Evolutionary conservation across 2,888 invertebrate genomes (phyloP).

Genomic region (Geotrupes spiniger): DNA sequence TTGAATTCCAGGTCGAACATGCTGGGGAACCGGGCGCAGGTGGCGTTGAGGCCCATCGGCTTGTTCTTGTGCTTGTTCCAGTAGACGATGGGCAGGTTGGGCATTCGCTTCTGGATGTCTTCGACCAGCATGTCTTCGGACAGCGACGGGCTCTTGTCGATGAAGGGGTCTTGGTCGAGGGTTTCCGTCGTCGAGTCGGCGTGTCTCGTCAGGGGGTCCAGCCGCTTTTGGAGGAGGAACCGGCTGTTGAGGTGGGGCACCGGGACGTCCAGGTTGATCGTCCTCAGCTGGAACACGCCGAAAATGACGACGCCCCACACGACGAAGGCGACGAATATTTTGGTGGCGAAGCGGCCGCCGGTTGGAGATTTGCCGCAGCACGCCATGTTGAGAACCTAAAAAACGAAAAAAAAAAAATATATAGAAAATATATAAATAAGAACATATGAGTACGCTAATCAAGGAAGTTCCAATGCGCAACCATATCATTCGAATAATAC

Average conservation of each 20-base stretch:
- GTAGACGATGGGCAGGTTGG: conserved; percentile 80
- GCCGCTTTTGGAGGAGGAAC: conserved; percentile 54
- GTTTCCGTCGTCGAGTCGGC: conserved; percentile 48
- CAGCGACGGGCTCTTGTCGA: conserved; percentile 60
- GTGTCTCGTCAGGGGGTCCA: conserved; percentile 46
- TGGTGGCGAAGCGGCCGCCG: conserved; percentile 49
- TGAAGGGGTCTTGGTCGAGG: conserved; percentile 56
- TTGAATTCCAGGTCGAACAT: conserved; percentile 90
- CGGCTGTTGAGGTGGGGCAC: conserved; percentile 51
- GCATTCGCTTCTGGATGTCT: conserved; percentile 76
- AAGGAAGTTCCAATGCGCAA: too few relatives aligned
- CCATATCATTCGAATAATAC: too few relatives aligned
- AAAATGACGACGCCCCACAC: conserved; percentile 53
- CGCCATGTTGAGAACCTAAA: conserved; percentile 22
- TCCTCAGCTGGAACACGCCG: conserved; percentile 47
- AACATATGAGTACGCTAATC: too few relatives aligned
- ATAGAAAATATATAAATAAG: too few relatives aligned
- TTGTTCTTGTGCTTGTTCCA: conserved; percentile 83
- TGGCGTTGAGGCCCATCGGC: conserved; percentile 64
- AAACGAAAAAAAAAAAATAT: too few relatives aligned
- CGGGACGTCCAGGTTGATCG: conserved; percentile 45
- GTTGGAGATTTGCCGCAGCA: conserved; percentile 26
- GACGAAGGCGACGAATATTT: conserved; percentile 49
- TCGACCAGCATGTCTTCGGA: conserved; percentile 73
- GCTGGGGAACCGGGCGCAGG: conserved; percentile 82